Base-by-base conservation (phyloP, 2,797 vertebrate species). In the Halcyon chelicuti region DNA sequence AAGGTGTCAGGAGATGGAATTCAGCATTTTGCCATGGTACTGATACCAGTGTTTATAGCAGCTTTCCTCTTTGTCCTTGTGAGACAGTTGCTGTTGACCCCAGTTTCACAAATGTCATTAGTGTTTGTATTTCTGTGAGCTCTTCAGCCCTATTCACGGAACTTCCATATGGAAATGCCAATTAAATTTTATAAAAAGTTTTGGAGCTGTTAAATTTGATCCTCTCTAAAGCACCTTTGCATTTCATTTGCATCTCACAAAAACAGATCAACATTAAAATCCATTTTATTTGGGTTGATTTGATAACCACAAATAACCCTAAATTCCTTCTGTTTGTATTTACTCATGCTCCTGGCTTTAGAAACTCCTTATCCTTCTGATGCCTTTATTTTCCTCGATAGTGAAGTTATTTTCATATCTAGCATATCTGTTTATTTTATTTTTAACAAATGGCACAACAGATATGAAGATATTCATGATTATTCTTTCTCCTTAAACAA, bases 251-350 rank as follows among this genome's bases (percentile, higher is more conserved):
- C 21, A 61, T 71, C 58, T 71, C 44, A 80, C 58, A 88, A 90
- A 94, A 92, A 4, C 49, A 96, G 75, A 90, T 77, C 12, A 2
- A 71, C 72, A 47, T 68, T 94, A 86, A 93, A 94, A 96, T 91
- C 90, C 11, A 39, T 87, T 87, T 96, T 93, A 88, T 86, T 73
- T 93, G 62, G 35, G 29, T 90, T 94, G 26, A 62, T 84, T 26
- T 39, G 37, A 74, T 92, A 95, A 93, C 68, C 81, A 37, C 37
- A 57, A 91, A 91, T 92, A 92, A 89, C 68, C 52, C 35, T 83
- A 88, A 91, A 88, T 72, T 86, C 89, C 72, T 94, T 94, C 81
- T 83, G 68, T 72, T 92, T 40, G 8, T 92, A 88, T 93, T 88
- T 86, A 80, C 58, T 47, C 26, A 77, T 8, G 89, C 80, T 96